Conservation (phyloP, 2,113 vertebrate species). For the Oreochromis aureus region DNA sequence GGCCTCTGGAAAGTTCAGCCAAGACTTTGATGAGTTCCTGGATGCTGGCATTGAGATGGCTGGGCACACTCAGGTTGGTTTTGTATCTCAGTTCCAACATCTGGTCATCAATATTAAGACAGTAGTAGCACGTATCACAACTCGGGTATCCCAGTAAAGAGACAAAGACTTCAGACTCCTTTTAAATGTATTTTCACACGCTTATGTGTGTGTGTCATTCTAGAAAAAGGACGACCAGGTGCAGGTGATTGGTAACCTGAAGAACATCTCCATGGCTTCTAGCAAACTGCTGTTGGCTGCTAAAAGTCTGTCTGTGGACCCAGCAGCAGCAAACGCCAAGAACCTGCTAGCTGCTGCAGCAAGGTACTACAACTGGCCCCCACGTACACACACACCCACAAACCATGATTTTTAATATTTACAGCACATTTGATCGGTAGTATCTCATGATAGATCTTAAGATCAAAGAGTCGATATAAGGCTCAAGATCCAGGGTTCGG, state of each 20-base stretch:
- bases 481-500: background rate
- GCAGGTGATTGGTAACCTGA: conserved; percentile 97
- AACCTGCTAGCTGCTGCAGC: conserved; percentile 94
- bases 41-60: conserved; percentile 99
- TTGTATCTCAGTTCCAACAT: background rate
- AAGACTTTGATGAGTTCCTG: conserved; percentile 97
- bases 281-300: conserved; percentile 95
- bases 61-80: conserved; percentile 88
- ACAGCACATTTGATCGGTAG: background rate
- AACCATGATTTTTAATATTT: background rate
- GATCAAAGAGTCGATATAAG: background rate
- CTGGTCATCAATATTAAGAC: background rate
- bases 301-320: conserved; percentile 95
- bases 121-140: background rate
- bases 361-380: conserved; percentile 69
- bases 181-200: background rate
- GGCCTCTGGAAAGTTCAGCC: conserved; percentile 94
- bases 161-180: background rate
- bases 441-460: background rate
- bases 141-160: background rate
- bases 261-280: conserved; percentile 99
- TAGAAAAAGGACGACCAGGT: conserved; percentile 98
- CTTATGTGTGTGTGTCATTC: background rate
- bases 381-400: background rate
- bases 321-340: conserved; percentile 94